A percentile compares a stretch with the other conserved stretches of the same genome.
These are phyloP conservation scores for Entomobrya proxima DNA, from an alignment of 2,888 invertebrate species.

Conservation along the genomic window DNA sequence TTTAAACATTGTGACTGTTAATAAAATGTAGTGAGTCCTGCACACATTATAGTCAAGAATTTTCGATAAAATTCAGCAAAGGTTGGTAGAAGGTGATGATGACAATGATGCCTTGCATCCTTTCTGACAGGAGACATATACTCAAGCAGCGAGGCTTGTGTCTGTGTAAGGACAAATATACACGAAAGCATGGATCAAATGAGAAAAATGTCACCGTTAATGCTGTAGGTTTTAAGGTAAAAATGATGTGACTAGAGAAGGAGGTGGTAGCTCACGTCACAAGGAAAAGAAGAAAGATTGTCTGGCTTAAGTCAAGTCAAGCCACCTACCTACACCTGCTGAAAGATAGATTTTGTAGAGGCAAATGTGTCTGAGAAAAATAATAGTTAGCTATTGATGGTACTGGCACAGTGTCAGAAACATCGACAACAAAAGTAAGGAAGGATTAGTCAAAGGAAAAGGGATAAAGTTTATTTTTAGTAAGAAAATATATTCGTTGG, in stretches of 20 bases:
- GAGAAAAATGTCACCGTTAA: not conserved
- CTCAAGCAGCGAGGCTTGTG: too few relatives aligned
- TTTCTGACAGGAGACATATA: too few relatives aligned
- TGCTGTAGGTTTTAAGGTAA: not conserved
- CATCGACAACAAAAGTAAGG: not conserved
- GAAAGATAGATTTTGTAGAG: not conserved
- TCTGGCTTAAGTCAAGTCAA: not conserved
- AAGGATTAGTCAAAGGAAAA: not conserved
- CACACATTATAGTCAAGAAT: too few relatives aligned
- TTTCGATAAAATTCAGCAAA: too few relatives aligned
- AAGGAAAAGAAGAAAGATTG: not conserved
- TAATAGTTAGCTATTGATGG: too few relatives aligned
- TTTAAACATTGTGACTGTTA: too few relatives aligned
- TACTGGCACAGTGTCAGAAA: too few relatives aligned
- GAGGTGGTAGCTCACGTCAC: constrained; percentile 1
- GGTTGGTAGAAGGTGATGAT: not conserved
- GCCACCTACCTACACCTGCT: not conserved
- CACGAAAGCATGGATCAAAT: not conserved
- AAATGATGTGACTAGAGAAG: not conserved
- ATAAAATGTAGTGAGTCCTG: too few relatives aligned
- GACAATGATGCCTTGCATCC: not conserved
- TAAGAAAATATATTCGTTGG: too few relatives aligned
- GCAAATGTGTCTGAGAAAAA: too few relatives aligned
- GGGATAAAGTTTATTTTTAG: too few relatives aligned
- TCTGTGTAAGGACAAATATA: not conserved